Percentiles rank a stretch among this genome's conserved stretches.
Conservation (phyloP, 1,140 invertebrate genomes). For the Tetramorium parvispinum region DNA sequence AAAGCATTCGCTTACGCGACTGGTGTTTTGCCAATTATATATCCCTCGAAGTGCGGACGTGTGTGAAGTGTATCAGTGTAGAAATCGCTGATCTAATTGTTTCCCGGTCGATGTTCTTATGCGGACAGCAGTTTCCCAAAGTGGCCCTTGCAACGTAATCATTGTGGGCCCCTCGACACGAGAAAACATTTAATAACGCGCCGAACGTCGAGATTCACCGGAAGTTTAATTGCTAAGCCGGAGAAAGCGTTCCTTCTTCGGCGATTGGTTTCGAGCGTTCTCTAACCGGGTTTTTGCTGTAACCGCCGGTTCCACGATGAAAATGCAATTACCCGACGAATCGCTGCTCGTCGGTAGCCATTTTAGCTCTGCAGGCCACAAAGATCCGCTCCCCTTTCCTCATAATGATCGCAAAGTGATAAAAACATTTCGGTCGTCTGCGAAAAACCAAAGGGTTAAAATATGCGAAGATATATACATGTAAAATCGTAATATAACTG, state of each 20-base stretch:
- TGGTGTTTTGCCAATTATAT: conserved; percentile 50
- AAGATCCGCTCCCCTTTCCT: not conserved
- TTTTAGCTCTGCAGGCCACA: conserved; percentile 18
- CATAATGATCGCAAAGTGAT: not conserved
- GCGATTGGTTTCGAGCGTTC: conserved; percentile 47
- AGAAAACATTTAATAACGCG: conserved; percentile 65
- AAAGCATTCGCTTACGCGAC: not conserved
- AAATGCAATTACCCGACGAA: conserved; percentile 62
- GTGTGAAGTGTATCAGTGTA: conserved; percentile 23
- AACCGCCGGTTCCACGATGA: conserved; percentile 38
- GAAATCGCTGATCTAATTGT: conserved; percentile 53
- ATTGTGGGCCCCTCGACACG: not conserved
- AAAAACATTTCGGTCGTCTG: not conserved
- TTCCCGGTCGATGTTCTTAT: conserved; percentile 38
- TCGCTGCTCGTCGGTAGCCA: conserved; percentile 31
- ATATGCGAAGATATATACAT: not conserved
- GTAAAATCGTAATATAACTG: not conserved
- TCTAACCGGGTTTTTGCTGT: conserved; percentile 22
- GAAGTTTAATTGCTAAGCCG: conserved; percentile 65
- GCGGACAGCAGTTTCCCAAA: conserved; percentile 40
- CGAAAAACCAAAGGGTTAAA: not conserved
- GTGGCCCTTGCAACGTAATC: conserved; percentile 50
- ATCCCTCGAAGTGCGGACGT: not conserved
- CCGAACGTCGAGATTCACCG: conserved; percentile 20
- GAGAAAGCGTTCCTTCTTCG: conserved; percentile 49